Evolutionary conservation across 1,140 invertebrate genomes (phyloP), one percentile per base, ranked within the genome.

Genomic region (Solen grandis): DNA sequence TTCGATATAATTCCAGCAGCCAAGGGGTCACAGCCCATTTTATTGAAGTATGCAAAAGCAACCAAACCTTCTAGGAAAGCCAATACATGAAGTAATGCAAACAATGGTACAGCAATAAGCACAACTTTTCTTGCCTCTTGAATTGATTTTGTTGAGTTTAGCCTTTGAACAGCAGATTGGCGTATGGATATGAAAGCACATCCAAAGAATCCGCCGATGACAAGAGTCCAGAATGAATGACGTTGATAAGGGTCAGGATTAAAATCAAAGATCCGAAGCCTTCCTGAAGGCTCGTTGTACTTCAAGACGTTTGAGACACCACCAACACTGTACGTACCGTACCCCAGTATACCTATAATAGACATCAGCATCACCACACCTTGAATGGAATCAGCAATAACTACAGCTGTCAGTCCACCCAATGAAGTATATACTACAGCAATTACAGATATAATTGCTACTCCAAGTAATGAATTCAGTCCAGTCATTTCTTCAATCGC

Each of bases 161-260:
- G 57, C 5, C 72, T 29, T 41, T 75, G 72, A 29, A 75, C 19
- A 41, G 33, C 35, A 1, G 59, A 5, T 50, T 57, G 72, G 46
- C 38, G 46, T 33, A 22, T 31, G 8, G 72, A 62, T 62, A 62
- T 14, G 22, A 38, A 35, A 14, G 52, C 5, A n/a, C 5, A 3
- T 60, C 36, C 10, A 31, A 14, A 2, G 10, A 19, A 13, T 19
- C 35, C 14, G 38, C 72, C 72, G 19, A 75, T 31, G 36, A 59
- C 29, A 13, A 75, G 36, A 13, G 72, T 75, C 72, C 72, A 75
- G 27, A 75, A 63, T 33, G 72, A 62, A 50, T 75, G 72, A 14
- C 72, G 22, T 29, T 25, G 60, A 22, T 31, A 62, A 2, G 72
- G 72, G 25, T 27, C 63, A 2, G 72, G 72, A 31, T 75, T 59